These are phyloP conservation scores for Sylvilagus bachmani DNA, from an alignment of 2,113 vertebrate species.

Conservation along the genomic window DNA sequence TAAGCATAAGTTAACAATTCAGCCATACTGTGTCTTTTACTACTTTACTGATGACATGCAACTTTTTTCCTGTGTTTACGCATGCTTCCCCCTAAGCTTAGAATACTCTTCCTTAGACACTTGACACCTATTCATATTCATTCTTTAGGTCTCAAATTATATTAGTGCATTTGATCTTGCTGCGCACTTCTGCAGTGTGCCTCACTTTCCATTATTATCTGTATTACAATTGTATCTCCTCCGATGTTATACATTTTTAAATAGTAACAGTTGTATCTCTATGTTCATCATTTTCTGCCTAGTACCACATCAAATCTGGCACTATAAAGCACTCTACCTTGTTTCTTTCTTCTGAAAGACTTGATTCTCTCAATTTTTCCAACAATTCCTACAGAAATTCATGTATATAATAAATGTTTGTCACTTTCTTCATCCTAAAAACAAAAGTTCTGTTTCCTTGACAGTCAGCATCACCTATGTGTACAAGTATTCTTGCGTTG, in stretches of 20 bases:
- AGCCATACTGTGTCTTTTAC: neutral
- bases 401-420: neutral
- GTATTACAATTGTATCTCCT: neutral
- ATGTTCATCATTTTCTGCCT: neutral
- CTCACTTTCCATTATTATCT: neutral
- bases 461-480: neutral
- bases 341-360: neutral
- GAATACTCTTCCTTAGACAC: neutral
- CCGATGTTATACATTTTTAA: neutral
- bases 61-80: neutral
- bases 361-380: neutral
- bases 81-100: neutral
- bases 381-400: neutral
- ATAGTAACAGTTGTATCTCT: neutral
- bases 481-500: neutral
- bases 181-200: neutral
- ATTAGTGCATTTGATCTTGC: neutral
- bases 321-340: conserved; percentile 1
- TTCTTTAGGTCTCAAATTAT: conserved; percentile 27
- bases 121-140: neutral
- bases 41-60: neutral
- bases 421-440: conserved; percentile 29
- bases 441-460: neutral
- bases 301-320: neutral
- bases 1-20: neutral